Conservation (phyloP, 2,888 invertebrate genomes). For the Notodonta dromedarius region DNA sequence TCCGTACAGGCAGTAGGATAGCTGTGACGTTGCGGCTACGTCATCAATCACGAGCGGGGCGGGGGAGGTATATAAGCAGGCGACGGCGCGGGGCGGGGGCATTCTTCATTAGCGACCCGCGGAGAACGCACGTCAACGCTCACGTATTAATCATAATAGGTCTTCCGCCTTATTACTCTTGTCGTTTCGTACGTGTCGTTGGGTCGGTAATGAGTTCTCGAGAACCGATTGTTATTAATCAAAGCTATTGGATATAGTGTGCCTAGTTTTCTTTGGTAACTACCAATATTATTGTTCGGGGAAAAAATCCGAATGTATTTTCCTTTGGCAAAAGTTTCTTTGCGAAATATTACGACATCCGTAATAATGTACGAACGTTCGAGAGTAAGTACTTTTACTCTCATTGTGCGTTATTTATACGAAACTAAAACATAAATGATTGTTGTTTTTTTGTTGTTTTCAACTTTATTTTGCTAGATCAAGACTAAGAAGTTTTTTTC, state of each 20-base stretch:
- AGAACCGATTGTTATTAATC: slow-evolving; percentile 40
- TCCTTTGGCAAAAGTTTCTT: slow-evolving; percentile 8
- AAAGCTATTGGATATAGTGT: slow-evolving; percentile 27
- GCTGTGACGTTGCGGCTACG: slow-evolving; percentile 62
- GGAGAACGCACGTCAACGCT: slow-evolving; percentile 56
- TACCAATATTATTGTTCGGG: slow-evolving; percentile 8
- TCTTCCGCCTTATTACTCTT: slow-evolving; percentile 48
- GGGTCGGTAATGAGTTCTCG: slow-evolving; percentile 45
- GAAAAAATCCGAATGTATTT: slow-evolving; percentile 8
- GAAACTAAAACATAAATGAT: neutral
- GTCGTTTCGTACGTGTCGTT: slow-evolving; percentile 41
- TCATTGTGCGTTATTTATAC: slow-evolving; percentile 2
- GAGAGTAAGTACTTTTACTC: slow-evolving; percentile 3
- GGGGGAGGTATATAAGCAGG: slow-evolving; percentile 54
- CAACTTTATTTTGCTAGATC: neutral
- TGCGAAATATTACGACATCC: slow-evolving; percentile 8
- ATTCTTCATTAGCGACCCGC: slow-evolving; percentile 68
- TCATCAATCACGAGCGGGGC: slow-evolving; percentile 71
- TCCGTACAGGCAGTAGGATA: slow-evolving; percentile 47
- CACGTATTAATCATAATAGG: slow-evolving; percentile 66
- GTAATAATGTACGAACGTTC: slow-evolving; percentile 8
- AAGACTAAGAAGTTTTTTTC: neutral
- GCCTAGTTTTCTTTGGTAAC: slow-evolving; percentile 7
- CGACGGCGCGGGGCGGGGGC: slow-evolving; percentile 51
- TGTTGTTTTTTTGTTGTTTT: neutral